Evolutionary conservation across 1,140 invertebrate genomes (phyloP), one percentile per base, ranked within the genome.

Genomic region (Ostrea denselamellosa): DNA sequence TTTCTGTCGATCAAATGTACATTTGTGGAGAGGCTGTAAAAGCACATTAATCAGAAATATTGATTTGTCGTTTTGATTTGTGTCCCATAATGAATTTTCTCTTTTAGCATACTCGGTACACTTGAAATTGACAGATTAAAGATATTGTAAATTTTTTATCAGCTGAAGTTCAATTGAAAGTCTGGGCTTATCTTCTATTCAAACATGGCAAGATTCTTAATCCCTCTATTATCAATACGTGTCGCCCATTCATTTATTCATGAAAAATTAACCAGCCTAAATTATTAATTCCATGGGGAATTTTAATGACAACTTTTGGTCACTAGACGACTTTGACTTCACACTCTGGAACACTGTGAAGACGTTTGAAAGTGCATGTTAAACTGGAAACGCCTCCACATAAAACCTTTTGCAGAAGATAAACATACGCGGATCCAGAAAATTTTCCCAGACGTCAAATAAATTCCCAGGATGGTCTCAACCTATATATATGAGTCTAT

Each of bases 11-110:
- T 77, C 68, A 77, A 77, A 77, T 25, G 68, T 34, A 14, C 68
- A 77, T 77, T 77, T 77, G 25, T 77, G 68, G 14, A 77, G 68
- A 28, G 68, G 68, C 68, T 77, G 68, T 77, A 77, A 77, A 34
- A 28, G 14, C 25, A 10, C 9, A 62, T 77, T 77, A 34, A 14
- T 77, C 68, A 77, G 68, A 77, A 77, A 44, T 77, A 77, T 77
- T 77, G 68, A 77, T 77, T 77, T 28, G 25, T 34, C 68, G 12
- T 28, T 62, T 77, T 77, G 22, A 77, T 77, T 77, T 77, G 25
- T 77, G 22, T 14, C 28, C 68, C 22, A 44, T 25, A 12, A 10
- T 77, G 68, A 77, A 3, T 25, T 14, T 62, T 25, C 22, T 14
- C 68, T 77, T 34, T 34, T 25, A 28, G 68, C 22, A 77, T 25